Conservation (phyloP, 2,888 invertebrate genomes). For the Rhopalosiphum nymphaeae region DNA sequence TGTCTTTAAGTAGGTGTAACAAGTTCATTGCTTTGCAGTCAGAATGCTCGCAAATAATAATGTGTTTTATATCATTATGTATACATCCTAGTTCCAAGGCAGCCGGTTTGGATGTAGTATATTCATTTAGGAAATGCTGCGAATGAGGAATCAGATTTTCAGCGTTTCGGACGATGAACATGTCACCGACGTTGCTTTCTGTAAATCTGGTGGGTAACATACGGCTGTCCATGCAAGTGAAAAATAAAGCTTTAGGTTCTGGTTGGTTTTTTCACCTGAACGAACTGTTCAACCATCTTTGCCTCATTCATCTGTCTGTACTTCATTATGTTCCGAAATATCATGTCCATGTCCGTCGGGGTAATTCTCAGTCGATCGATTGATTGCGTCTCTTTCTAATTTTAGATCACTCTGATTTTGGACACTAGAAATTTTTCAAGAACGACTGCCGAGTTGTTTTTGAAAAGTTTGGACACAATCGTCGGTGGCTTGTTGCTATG, state of each 20-base stretch:
- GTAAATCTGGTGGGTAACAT: slow-evolving; percentile 97
- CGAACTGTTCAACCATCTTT: slow-evolving; percentile 92
- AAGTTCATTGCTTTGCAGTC: slow-evolving; percentile 99
- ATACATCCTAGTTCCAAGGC: slow-evolving; percentile 95
- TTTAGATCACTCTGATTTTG: not conserved
- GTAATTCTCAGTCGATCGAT: not conserved
- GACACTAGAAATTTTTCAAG: not conserved
- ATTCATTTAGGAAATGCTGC: slow-evolving; percentile 86
- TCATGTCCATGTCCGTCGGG: slow-evolving; percentile 79
- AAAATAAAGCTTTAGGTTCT: slow-evolving; percentile 97
- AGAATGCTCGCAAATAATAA: slow-evolving; percentile 97
- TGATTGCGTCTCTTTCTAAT: not conserved
- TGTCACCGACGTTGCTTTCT: slow-evolving; percentile 95
- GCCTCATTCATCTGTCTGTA: slow-evolving; percentile 85
- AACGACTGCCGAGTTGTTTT: not conserved
- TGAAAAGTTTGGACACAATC: not conserved
- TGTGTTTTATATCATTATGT: slow-evolving; percentile 89
- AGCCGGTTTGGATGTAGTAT: slow-evolving; percentile 94
- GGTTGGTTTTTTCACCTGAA: slow-evolving; percentile 81
- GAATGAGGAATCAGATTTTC: slow-evolving; percentile 96
- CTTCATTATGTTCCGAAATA: slow-evolving; percentile 89
- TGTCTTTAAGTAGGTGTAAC: slow-evolving; percentile 84
- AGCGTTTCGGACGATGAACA: slow-evolving; percentile 98
- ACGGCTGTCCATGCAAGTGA: slow-evolving; percentile 98
- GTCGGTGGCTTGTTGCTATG: not conserved